Evolutionary conservation across 2,888 invertebrate genomes (phyloP), one percentile per base, ranked within the genome.

Genomic region (Odontocolon sp.): DNA sequence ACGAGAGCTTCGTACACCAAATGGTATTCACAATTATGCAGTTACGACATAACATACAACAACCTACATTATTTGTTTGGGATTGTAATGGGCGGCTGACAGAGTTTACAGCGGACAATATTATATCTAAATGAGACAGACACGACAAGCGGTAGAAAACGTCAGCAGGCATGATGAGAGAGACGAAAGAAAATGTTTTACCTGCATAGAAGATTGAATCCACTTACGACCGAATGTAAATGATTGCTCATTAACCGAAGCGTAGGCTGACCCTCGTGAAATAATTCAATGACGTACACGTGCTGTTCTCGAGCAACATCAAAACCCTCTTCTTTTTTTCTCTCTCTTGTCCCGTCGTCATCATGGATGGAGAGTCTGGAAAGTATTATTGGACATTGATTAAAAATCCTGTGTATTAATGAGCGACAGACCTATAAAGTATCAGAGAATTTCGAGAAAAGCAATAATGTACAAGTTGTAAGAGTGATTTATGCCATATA

Each of bases 11-110:
- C 11, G 31, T 26, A 9, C 38, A 42, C 14, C 80, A 82, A 84
- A 83, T 82, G 81, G 82, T 81, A 84, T 85, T 84, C 82, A 83
- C 84, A 86, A 87, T 87, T 86, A 87, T 85, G 83, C 80, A 84
- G 83, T 85, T 84, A 81, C 82, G 83, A 84, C 81, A 84, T 72
- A 81, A 56, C 45, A 31, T 8, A 45, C 6, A 36, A 33, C 11
- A 63, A 36, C 23, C 8, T 78, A 80, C 82, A 82, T 84, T 86
- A 85, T 86, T 86, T 83, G 83, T 84, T 84, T 80, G 75, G 82
- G 78, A 83, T 85, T 83, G 84, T 83, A 84, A 80, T 79, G 82
- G 72, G 82, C 72, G 52, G 8, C 40, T 38, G 47, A 52, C 45
- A 66, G 73, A 61, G 64, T 64, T 69, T 11, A 40, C 50, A 52